These are phyloP conservation scores for Macrophya alboannulata DNA, from an alignment of 2,888 invertebrate species.

Conservation along the genomic window DNA sequence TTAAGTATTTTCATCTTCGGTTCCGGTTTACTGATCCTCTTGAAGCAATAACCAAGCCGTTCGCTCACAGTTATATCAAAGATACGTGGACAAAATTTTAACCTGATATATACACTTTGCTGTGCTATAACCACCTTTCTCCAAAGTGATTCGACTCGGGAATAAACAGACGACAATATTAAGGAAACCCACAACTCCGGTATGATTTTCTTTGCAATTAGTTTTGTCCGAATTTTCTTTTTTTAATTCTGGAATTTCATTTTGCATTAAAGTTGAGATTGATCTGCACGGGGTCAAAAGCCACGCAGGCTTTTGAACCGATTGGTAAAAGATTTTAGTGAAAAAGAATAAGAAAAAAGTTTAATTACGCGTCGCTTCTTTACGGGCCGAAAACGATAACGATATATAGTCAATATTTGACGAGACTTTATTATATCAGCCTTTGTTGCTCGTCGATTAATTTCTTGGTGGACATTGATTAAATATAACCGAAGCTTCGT, in stretches of 20 bases:
- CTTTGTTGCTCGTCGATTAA: background rate
- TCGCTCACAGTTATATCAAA: constrained; percentile 20
- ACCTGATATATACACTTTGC: background rate
- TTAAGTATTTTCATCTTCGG: constrained; percentile 27
- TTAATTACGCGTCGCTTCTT: background rate
- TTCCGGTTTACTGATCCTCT: constrained; percentile 41
- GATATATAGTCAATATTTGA: background rate
- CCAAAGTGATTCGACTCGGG: background rate
- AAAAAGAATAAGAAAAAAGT: background rate
- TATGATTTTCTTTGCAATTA: background rate
- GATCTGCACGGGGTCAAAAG: background rate
- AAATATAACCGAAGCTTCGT: constrained; percentile 16
- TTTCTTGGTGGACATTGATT: constrained; percentile 33
- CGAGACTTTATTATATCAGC: constrained; percentile 20
- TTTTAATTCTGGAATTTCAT: background rate
- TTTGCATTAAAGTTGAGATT: background rate
- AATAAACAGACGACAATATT: background rate
- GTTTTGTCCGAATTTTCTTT: background rate
- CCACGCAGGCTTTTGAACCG: background rate
- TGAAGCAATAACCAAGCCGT: constrained; percentile 36
- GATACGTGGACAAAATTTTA: constrained; percentile 32
- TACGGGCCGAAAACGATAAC: background rate
- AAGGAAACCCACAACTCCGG: background rate
- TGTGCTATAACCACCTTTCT: background rate
- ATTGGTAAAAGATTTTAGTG: background rate